Evolutionary conservation across 1,140 invertebrate species (phyloP), one percentile per base, ranked within the genome.

Genomic region (Chironomus striatipennis): DNA sequence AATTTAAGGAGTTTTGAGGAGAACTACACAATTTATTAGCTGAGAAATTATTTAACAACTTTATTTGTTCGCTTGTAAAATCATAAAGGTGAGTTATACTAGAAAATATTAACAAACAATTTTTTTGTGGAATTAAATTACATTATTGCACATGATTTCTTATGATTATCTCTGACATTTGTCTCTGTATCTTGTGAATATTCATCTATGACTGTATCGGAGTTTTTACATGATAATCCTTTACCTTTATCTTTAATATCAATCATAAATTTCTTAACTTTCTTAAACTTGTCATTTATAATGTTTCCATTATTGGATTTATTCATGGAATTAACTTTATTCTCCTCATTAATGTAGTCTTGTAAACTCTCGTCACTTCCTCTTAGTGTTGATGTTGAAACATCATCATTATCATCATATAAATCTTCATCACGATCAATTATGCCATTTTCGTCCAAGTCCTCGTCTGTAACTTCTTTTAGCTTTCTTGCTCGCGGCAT

Each of bases 351-450:
- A 20, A 70, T 70, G 18, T 70, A 70, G 9, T 17, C 65, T 70
- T 70, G 15, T 70, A 70, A 70, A 12, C 65, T 70, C 7, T 70
- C 65, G 10, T 70, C 65, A 20, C 17, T 70, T 8, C 20, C 65
- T 70, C 20, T 15, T 5, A 70, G 7, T 70, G 65, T 70, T 18
- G 65, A 70, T 9, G 65, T 70, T 20, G 65, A 70, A 7, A 70
- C 65, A 20, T 70, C 65, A 18, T 70, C 65, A 70, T 70, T 21
- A 12, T 70, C 65, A 20, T 70, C 20, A 20, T 70, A 70, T 21
- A 70, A 21, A 70, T 70, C 65, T 20, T 70, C 65, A 20, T 70
- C 65, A 3, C 65, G n/a, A 70, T 70, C 65, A 70, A 70, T 70
- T 20, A 70, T 70, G n/a, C 20, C 65, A 70, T 70, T 18, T 70